phyloP scores from a whole-genome alignment of 2,888 invertebrate species.

The Rotaria magnacalcarata region DNA sequence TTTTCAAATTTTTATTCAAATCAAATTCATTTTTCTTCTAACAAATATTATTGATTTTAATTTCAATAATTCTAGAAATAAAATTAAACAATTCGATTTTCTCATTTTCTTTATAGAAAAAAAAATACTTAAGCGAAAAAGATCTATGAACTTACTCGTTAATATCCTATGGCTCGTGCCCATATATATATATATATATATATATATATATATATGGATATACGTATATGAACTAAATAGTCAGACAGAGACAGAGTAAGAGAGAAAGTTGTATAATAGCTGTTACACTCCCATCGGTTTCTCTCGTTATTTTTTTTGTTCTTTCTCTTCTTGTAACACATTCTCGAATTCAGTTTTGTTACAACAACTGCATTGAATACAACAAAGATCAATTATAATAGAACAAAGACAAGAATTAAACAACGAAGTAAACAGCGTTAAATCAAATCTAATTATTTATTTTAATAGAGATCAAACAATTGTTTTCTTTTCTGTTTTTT shows the following conservation, averaged over 20 bases:
- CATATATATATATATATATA: neutral
- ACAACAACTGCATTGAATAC: neutral
- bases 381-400: neutral
- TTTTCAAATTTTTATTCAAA: no score
- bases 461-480: no score
- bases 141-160: neutral
- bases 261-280: neutral
- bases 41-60: no score
- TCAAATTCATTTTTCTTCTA: no score
- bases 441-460: no score
- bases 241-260: no score
- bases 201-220: neutral
- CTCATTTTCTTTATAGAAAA: no score
- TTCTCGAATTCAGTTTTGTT: neutral
- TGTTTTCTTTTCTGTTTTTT: no score
- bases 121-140: neutral
- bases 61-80: no score
- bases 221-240: no score
- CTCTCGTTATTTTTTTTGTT: neutral
- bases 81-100: no score
- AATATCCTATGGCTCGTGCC: neutral
- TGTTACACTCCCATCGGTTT: neutral
- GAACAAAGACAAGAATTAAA: neutral
- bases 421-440: no score
- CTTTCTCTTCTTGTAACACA: neutral